A percentile compares a stretch with the other conserved stretches of the same genome.
Evolutionary conservation across 1,140 invertebrate species (phyloP).

Genomic region (Dreissena rostriformis): DNA sequence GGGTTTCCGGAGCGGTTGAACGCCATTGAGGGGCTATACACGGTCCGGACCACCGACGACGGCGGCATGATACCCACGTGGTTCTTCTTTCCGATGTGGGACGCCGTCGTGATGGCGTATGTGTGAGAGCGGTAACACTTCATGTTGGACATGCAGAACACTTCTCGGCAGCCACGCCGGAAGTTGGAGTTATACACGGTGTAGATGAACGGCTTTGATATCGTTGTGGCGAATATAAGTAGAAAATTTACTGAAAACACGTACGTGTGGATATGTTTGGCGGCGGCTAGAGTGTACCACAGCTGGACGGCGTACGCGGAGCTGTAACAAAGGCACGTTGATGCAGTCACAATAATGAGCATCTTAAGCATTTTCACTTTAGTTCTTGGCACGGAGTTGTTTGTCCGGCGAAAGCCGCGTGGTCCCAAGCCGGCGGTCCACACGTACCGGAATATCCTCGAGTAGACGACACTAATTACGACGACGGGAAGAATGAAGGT

Average conservation of each 20-base stretch:
- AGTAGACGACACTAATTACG: constrained; percentile 59
- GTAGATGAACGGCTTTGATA: constrained; percentile 70
- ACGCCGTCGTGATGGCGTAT: constrained; percentile 72
- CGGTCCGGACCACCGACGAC: not conserved
- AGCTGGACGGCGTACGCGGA: constrained; percentile 67
- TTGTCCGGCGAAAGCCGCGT: constrained; percentile 60
- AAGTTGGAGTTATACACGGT: constrained; percentile 75
- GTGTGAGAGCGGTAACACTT: constrained; percentile 73
- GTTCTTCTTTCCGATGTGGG: constrained; percentile 72
- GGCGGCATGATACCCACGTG: constrained; percentile 66
- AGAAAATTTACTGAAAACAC: constrained; percentile 60
- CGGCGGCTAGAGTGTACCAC: constrained; percentile 53
- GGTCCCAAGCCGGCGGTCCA: constrained; percentile 61
- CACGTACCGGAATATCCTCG: constrained; percentile 66
- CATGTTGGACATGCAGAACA: constrained; percentile 76
- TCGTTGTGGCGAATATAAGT: constrained; percentile 52
- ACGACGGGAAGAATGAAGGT: constrained; percentile 62
- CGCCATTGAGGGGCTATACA: constrained; percentile 22
- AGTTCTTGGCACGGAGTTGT: constrained; percentile 71
- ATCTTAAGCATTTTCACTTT: constrained; percentile 77
- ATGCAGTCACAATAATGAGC: constrained; percentile 64
- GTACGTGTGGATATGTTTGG: constrained; percentile 20
- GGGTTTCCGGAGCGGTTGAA: constrained; percentile 60
- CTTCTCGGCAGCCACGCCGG: constrained; percentile 73
- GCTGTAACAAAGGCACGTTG: constrained; percentile 46